phyloP scores from a whole-genome alignment of 1,140 invertebrate species.

The Trichonephila inaurata region DNA sequence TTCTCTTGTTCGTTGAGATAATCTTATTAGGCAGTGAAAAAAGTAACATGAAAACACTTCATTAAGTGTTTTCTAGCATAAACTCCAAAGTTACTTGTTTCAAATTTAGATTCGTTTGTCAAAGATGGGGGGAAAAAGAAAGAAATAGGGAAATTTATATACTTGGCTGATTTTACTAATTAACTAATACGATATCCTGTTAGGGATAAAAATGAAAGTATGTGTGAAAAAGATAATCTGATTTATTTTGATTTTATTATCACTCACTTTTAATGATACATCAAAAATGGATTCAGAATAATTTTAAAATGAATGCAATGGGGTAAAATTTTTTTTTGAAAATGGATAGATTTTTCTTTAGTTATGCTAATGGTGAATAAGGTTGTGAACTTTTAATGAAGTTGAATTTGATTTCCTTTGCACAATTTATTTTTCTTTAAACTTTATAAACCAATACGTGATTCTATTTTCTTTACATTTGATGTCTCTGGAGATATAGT shows the following conservation, averaged over 20 bases:
- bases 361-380: not conserved
- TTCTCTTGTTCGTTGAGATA: not conserved
- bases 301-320: not conserved
- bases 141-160: not conserved
- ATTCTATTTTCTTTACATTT: not conserved
- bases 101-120: constrained; percentile 2
- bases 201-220: not conserved
- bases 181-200: constrained; percentile 13
- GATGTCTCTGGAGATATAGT: not conserved
- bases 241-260: constrained; percentile 24
- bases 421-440: not conserved
- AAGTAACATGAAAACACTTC: not conserved
- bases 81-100: not conserved
- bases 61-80: not conserved
- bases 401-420: not conserved
- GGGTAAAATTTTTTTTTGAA: not conserved
- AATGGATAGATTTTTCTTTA: not conserved
- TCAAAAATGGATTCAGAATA: not conserved
- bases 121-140: not conserved
- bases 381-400: not conserved
- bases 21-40: constrained; percentile 9
- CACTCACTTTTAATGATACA: not conserved
- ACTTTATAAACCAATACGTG: not conserved
- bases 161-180: not conserved
- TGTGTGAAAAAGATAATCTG: not conserved